Evolutionary conservation across 2,113 vertebrate genomes (phyloP).

Genomic region (Sebastes schlegelii): DNA sequence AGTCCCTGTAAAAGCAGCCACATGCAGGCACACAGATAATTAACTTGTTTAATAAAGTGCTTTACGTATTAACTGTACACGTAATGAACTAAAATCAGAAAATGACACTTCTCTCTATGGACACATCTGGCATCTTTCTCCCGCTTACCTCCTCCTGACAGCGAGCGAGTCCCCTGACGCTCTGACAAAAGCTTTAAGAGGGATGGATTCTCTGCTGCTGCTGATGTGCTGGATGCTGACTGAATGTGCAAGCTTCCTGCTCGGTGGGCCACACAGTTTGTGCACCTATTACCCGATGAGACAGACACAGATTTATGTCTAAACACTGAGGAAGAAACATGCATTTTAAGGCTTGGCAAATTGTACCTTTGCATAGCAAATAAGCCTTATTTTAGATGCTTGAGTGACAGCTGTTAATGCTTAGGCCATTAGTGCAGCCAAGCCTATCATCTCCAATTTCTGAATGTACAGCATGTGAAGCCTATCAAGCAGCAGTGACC

Average conservation of each 20-base stretch:
- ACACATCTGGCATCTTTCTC: constrained; percentile 13
- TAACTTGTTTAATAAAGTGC: neutral
- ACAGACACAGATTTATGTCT: constrained; percentile 31
- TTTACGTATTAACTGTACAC: constrained; percentile 11
- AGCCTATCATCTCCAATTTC: constrained; percentile 34
- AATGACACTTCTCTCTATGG: neutral
- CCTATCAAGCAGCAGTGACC: constrained; percentile 24
- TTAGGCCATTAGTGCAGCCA: constrained; percentile 45
- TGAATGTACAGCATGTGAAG: constrained; percentile 6
- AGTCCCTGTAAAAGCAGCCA: constrained; percentile 83
- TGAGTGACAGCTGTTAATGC: constrained; percentile 36
- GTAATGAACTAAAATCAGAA: neutral
- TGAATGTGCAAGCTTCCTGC: constrained; percentile 76
- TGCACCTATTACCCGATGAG: constrained; percentile 80
- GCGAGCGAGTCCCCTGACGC: constrained; percentile 80
- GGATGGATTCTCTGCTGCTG: constrained; percentile 76
- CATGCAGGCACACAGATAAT: neutral
- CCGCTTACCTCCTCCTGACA: constrained; percentile 87
- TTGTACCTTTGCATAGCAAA: constrained; percentile 37
- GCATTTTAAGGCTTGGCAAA: constrained; percentile 31
- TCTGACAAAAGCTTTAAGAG: constrained; percentile 76
- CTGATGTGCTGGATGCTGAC: constrained; percentile 68
- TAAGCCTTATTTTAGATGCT: constrained; percentile 25
- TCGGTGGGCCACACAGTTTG: constrained; percentile 86
- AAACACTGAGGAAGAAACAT: constrained; percentile 29